Conservation (phyloP, 2,113 vertebrate species). For the Synodontis membranacea region DNA sequence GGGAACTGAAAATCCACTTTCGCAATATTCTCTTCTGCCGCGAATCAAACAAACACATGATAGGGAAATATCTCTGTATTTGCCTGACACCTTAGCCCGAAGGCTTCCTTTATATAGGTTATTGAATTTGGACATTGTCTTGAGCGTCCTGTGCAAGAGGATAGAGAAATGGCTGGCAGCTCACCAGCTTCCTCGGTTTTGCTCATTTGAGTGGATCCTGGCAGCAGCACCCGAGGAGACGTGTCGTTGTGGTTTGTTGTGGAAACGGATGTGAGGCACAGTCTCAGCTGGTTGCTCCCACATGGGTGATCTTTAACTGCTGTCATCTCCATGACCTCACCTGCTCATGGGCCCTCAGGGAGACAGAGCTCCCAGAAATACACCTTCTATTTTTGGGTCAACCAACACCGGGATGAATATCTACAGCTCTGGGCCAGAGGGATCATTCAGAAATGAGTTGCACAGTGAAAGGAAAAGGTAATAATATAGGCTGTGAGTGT, state of each 20-base stretch:
- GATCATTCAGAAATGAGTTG: constrained; percentile 13
- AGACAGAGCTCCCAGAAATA: constrained; percentile 31
- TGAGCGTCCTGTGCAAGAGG: not conserved
- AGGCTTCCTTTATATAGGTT: constrained; percentile 6
- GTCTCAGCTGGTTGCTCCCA: constrained; percentile 37
- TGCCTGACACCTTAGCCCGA: not conserved
- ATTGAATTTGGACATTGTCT: not conserved
- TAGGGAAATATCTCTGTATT: not conserved
- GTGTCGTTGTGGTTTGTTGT: constrained; percentile 22
- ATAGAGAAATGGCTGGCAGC: not conserved
- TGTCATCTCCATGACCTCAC: constrained; percentile 46
- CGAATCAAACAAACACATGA: not conserved
- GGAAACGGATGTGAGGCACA: constrained; percentile 24
- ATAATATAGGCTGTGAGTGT: not conserved
- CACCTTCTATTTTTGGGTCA: constrained; percentile 42
- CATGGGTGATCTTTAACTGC: constrained; percentile 43
- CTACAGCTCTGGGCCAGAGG: constrained; percentile 29
- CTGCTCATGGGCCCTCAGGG: constrained; percentile 44
- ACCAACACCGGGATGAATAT: constrained; percentile 22
- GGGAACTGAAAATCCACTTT: not conserved
- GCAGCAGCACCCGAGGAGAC: constrained; percentile 20
- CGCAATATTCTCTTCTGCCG: not conserved
- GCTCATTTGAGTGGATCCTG: constrained; percentile 24
- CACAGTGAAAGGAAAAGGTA: not conserved
- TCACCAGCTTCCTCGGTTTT: constrained; percentile 11